A percentile compares a stretch with the other conserved stretches of the same genome.
Evolutionary conservation across 2,888 invertebrate genomes (phyloP).

Genomic region (Nebria salina): DNA sequence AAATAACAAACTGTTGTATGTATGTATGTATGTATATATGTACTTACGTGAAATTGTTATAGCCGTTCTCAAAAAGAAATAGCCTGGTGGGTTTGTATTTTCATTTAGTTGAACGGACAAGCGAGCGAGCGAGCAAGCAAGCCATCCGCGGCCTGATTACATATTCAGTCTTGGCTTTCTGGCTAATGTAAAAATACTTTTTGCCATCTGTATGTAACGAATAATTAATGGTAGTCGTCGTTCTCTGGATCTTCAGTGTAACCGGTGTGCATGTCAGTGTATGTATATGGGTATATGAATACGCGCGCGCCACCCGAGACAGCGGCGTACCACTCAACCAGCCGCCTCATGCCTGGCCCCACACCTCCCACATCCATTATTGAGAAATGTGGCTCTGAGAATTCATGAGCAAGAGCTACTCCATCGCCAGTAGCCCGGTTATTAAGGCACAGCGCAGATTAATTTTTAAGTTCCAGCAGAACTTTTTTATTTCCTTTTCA

Average conservation of each 20-base stretch:
- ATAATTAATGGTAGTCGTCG: constrained; percentile 49
- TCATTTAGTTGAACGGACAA: no score
- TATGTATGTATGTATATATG: no score
- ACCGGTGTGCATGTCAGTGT: background rate
- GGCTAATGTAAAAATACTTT: constrained; percentile 53
- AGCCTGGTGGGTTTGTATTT: no score
- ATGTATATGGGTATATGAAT: background rate
- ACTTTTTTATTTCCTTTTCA: constrained; percentile 47
- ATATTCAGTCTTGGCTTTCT: constrained; percentile 51
- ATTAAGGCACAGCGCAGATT: constrained; percentile 45
- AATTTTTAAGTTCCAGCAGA: constrained; percentile 44
- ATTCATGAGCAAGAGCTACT: constrained; percentile 32
- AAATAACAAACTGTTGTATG: no score
- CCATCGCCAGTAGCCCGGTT: constrained; percentile 17
- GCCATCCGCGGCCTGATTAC: constrained; percentile 49
- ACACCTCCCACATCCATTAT: constrained; percentile 49
- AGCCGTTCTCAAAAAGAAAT: no score
- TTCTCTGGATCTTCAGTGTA: constrained; percentile 47
- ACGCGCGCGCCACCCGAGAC: constrained; percentile 6
- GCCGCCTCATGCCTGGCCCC: constrained; percentile 25
- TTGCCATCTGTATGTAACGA: constrained; percentile 50
- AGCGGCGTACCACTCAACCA: constrained; percentile 28
- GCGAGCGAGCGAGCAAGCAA: constrained; percentile 17
- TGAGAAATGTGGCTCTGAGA: constrained; percentile 51
- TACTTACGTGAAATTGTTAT: no score